Evolutionary conservation across 2,888 invertebrate species (phyloP).

Genomic region (Pollenia angustigena): DNA sequence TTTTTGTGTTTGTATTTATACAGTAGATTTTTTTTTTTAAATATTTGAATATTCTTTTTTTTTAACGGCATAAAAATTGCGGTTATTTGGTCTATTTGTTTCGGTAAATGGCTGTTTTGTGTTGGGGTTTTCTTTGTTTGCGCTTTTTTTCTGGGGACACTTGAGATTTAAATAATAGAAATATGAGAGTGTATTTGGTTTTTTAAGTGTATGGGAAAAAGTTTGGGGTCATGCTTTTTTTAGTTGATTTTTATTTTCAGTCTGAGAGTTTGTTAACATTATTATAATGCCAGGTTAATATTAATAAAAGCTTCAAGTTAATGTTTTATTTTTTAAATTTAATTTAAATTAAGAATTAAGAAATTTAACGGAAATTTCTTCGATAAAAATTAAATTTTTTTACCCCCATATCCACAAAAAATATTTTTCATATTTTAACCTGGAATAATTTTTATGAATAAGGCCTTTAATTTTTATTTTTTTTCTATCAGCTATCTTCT

Average conservation of each 20-base stretch:
- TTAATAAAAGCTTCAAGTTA: slow-evolving; percentile 21
- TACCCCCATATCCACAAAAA: too few species aligned
- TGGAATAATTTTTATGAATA: too few species aligned
- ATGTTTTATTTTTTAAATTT: background rate
- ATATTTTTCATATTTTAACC: too few species aligned
- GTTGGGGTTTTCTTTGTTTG: slow-evolving; percentile 48
- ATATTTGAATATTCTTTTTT: slow-evolving; percentile 52
- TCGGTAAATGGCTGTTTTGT: slow-evolving; percentile 54
- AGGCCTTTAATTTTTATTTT: too few species aligned
- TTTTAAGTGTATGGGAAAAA: slow-evolving; percentile 14
- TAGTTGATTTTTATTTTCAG: slow-evolving; percentile 2
- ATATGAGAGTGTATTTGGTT: slow-evolving; percentile 46
- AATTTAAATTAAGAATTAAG: background rate
- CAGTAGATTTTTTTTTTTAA: slow-evolving; percentile 22
- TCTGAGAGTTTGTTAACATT: slow-evolving; percentile 39
- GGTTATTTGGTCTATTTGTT: slow-evolving; percentile 71
- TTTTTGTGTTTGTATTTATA: slow-evolving; percentile 40
- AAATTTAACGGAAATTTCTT: too few species aligned
- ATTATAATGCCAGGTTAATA: slow-evolving; percentile 62
- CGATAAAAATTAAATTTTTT: too few species aligned
- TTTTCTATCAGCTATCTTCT: too few species aligned
- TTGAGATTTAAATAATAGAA: slow-evolving; percentile 71
- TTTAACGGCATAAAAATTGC: slow-evolving; percentile 62
- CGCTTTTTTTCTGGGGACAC: slow-evolving; percentile 36
- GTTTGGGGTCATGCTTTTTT: slow-evolving; percentile 25